These are phyloP conservation scores for Bembecia ichneumoniformis DNA, from an alignment of 2,888 invertebrate genomes.

Conservation along the genomic window DNA sequence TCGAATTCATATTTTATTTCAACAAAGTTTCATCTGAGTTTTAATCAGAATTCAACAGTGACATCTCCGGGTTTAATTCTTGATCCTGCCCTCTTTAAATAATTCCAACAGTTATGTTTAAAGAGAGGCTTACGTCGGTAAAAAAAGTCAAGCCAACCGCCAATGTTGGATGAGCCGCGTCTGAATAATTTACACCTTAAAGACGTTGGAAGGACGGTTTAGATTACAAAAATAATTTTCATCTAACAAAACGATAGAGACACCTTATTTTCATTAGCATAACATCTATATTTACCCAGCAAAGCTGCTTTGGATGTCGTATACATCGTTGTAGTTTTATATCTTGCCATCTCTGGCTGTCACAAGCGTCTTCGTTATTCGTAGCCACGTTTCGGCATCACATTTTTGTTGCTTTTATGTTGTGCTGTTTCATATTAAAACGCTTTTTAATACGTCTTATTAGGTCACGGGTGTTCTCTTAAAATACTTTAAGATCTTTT, in stretches of 20 bases:
- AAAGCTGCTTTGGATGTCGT: neutral
- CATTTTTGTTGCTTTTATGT: constrained; percentile 38
- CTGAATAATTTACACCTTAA: constrained; percentile 67
- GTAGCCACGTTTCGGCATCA: constrained; percentile 45
- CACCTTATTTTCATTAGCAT: neutral
- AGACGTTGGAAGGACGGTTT: constrained; percentile 44
- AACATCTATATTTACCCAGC: neutral
- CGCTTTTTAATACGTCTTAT: constrained; percentile 44
- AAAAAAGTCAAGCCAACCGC: constrained; percentile 48
- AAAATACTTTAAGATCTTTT: neutral
- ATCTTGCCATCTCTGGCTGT: constrained; percentile 43
- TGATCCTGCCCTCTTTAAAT: constrained; percentile 41
- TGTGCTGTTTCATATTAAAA: constrained; percentile 37
- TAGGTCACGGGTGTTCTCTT: constrained; percentile 28
- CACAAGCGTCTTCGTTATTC: constrained; percentile 46
- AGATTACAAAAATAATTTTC: constrained; percentile 9
- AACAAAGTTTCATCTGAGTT: constrained; percentile 2
- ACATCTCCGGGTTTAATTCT: constrained; percentile 40
- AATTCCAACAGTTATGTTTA: constrained; percentile 54
- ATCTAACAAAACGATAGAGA: neutral
- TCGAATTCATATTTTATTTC: neutral
- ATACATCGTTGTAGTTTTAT: constrained; percentile 21
- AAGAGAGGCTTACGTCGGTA: constrained; percentile 48
- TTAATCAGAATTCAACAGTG: constrained; percentile 31
- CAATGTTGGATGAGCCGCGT: constrained; percentile 49